Percentiles rank a stretch among this genome's conserved stretches.
Conservation (phyloP, 2,888 invertebrate species). For the Xylota segnis region DNA sequence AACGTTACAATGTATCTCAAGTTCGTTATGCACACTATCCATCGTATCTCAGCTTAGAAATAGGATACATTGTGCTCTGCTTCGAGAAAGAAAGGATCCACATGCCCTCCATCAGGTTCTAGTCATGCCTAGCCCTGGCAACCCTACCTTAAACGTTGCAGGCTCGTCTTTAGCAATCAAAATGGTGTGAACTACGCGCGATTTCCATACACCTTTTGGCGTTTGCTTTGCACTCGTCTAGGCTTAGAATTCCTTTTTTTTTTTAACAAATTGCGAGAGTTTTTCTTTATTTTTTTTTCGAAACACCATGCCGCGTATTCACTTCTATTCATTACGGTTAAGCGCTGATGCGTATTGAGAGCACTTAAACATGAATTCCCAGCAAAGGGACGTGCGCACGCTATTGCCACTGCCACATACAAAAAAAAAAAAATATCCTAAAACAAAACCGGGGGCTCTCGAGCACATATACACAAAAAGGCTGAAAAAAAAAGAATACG, state of each 20-base stretch:
- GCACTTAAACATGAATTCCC: conserved; percentile 64
- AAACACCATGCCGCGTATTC: conserved; percentile 41
- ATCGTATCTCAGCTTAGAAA: no score
- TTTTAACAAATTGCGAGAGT: conserved; percentile 5
- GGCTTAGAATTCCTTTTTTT: conserved; percentile 27
- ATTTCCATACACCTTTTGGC: conserved; percentile 42
- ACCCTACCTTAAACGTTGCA: conserved; percentile 11
- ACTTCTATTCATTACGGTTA: conserved; percentile 65
- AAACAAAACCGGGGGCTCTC: conserved; percentile 34
- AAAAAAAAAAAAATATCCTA: conserved; percentile 9
- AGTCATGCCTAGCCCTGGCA: neutral
- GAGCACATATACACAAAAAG: conserved; percentile 12
- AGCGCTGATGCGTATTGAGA: conserved; percentile 73
- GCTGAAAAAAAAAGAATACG: conserved; percentile 15
- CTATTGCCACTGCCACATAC: conserved; percentile 17
- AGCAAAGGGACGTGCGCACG: conserved; percentile 53
- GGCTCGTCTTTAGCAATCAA: conserved; percentile 35
- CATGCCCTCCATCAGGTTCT: neutral
- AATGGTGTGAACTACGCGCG: conserved; percentile 47
- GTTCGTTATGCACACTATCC: no score
- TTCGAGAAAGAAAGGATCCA: no score
- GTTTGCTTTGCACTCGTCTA: conserved; percentile 26
- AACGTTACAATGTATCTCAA: no score
- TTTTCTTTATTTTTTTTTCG: neutral
- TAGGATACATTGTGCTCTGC: no score